phyloP scores from a whole-genome alignment of 2,113 vertebrate genomes.

The Mionectes macconnelli region DNA sequence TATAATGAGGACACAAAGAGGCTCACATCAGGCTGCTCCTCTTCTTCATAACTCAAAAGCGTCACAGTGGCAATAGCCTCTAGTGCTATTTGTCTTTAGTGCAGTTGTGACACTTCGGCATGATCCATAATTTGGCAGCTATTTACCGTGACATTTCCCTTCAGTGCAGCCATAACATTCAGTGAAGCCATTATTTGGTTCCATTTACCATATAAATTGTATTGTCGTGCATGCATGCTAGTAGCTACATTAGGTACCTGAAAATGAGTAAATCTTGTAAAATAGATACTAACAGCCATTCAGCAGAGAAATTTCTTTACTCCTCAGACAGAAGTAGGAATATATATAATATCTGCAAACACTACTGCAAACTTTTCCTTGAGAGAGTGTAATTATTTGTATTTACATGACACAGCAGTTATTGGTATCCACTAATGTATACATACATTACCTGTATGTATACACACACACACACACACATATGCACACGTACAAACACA shows the following conservation, averaged over 20 bases:
- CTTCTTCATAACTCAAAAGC: conserved; percentile 82
- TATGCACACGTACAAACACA: background rate
- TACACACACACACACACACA: background rate
- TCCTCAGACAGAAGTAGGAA: conserved; percentile 48
- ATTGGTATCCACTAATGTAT: background rate
- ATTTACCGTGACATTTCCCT: conserved; percentile 87
- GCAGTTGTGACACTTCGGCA: conserved; percentile 83
- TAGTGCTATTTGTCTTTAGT: conserved; percentile 83
- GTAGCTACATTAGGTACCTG: conserved; percentile 81
- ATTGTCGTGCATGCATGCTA: conserved; percentile 83
- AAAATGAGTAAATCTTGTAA: conserved; percentile 85
- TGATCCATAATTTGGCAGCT: conserved; percentile 87
- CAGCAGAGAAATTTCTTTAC: conserved; percentile 62
- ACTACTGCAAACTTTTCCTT: conserved; percentile 39
- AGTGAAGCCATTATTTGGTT: conserved; percentile 84
- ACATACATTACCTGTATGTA: background rate
- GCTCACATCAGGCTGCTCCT: conserved; percentile 71
- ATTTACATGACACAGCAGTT: conserved; percentile 39
- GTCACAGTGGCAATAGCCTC: conserved; percentile 79
- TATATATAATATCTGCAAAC: conserved; percentile 48
- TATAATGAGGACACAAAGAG: conserved; percentile 80
- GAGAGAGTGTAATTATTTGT: conserved; percentile 52
- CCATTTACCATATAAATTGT: conserved; percentile 90
- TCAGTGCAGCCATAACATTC: conserved; percentile 86
- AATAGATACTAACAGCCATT: conserved; percentile 78